Evolutionary conservation across 2,888 invertebrate species (phyloP).

Genomic region (Caradrina kadenii): DNA sequence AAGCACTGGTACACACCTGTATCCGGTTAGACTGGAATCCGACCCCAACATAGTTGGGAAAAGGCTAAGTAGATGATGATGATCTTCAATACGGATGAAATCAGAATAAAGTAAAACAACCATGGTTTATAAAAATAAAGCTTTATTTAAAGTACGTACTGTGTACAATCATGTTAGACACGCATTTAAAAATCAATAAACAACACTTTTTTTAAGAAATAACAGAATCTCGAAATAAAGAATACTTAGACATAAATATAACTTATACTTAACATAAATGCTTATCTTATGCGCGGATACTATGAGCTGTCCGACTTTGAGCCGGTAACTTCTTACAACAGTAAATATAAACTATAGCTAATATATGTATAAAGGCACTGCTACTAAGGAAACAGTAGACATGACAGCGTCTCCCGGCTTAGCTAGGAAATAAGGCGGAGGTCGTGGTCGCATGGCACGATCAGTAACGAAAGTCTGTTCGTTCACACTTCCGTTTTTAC

Average conservation of each 20-base stretch:
- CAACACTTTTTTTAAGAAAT: no score
- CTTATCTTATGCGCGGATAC: not conserved
- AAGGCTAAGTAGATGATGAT: no score
- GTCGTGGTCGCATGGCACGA: not conserved
- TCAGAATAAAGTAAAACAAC: slow-evolving; percentile 3
- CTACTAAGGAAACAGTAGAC: not conserved
- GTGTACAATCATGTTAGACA: not conserved
- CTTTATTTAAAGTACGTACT: slow-evolving; percentile 21
- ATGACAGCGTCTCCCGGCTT: not conserved
- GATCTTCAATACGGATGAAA: not conserved
- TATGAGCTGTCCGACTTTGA: slow-evolving; percentile 24
- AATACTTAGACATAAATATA: not conserved
- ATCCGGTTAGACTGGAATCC: no score
- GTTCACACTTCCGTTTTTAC: no score
- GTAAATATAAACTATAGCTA: not conserved
- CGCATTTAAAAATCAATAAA: not conserved
- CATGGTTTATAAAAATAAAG: slow-evolving; percentile 3
- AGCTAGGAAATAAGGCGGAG: not conserved
- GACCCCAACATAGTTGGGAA: no score
- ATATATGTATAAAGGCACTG: slow-evolving; percentile 5
- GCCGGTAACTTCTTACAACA: slow-evolving; percentile 1
- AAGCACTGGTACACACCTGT: no score
- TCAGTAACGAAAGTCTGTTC: not conserved
- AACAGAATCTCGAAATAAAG: not conserved
- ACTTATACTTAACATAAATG: not conserved